phyloP scores from a whole-genome alignment of 2,888 invertebrate genomes.

The Drosophila merina region DNA sequence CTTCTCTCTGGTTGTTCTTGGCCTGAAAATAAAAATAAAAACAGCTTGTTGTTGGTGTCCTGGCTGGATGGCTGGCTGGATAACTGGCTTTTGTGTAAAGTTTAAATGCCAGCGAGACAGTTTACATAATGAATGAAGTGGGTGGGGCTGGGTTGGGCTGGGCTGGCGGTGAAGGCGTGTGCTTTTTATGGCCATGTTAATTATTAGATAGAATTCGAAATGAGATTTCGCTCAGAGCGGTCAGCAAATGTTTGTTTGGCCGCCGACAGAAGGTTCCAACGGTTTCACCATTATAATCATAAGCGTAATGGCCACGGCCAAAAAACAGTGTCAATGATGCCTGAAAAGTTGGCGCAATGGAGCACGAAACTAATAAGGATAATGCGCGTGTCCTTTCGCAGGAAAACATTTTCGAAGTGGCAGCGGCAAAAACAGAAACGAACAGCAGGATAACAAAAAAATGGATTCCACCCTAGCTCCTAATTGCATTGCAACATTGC shows the following conservation, averaged over 20 bases:
- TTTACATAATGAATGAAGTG: slow-evolving; percentile 73
- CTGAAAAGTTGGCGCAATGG: slow-evolving; percentile 45
- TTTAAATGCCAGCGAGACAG: slow-evolving; percentile 63
- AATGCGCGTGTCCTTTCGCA: slow-evolving; percentile 44
- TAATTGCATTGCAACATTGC: slow-evolving; percentile 69
- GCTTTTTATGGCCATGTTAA: slow-evolving; percentile 76
- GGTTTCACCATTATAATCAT: slow-evolving; percentile 35
- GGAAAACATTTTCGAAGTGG: slow-evolving; percentile 19
- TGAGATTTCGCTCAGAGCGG: slow-evolving; percentile 52
- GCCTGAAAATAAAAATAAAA: slow-evolving; percentile 30
- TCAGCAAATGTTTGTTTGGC: slow-evolving; percentile 42
- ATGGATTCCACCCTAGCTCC: slow-evolving; percentile 33
- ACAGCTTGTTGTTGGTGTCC: slow-evolving; percentile 8
- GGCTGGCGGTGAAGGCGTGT: slow-evolving; percentile 13
- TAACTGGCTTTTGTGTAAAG: slow-evolving; percentile 12
- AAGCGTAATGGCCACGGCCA: slow-evolving; percentile 32
- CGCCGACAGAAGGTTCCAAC: slow-evolving; percentile 34
- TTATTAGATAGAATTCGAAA: slow-evolving; percentile 76
- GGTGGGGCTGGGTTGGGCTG: slow-evolving; percentile 15
- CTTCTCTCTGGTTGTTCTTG: slow-evolving; percentile 22
- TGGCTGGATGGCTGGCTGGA: neutral
- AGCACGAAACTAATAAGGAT: slow-evolving; percentile 60
- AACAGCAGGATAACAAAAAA: slow-evolving; percentile 10
- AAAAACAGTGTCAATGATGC: slow-evolving; percentile 38
- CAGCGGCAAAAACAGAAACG: slow-evolving; percentile 12